Base-by-base conservation (phyloP, 2,888 invertebrate species). In the Dinocampus coccinellae region DNA sequence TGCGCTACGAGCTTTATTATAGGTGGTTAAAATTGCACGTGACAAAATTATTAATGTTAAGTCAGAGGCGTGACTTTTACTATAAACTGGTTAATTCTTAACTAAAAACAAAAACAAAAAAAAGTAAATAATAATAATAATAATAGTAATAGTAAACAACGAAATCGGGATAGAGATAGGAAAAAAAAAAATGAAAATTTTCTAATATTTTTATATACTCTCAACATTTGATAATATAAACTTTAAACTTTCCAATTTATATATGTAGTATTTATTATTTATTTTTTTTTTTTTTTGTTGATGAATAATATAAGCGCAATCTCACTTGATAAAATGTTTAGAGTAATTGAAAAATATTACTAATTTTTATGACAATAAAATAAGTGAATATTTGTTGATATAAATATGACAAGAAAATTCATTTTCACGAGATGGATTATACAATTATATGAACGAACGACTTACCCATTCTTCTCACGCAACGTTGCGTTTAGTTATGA, bases 401-500 rank as follows among this genome's bases (percentile, higher is more conserved):
- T 11, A 34, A n/a, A 66, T 61, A 53, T 57, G 29, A 55, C 11
- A 24, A 53, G 36, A 53, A 71, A 55, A 71, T 71, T 71, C 66
- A 71, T 71, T 66, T 71, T 42, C n/a, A 26, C 42, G 52, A 66
- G 61, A 61, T 65, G 52, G 52, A 60, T 70, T 60, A 60, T 70
- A 65, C 60, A 39, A 16, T 26, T n/a, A n/a, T n/a, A n/a, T n/a
- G n/a, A n/a, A n/a, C n/a, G n/a, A 71, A 71, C 63, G 67, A 62
- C 26, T 61, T 60, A 26, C 65, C 20, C n/a, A 70, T 72, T 74
- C 69, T 72, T 72, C 75, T 74, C 75, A 75, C 74, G 77, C 74
- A 76, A 76, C 75, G 75, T 75, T 74, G 77, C 76, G 64, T 75
- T 70, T 60, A 68, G 73, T 77, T 75, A 77, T 77, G 76, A 77